Percentiles rank a stretch among this genome's conserved stretches.
phyloP scores from a whole-genome alignment of 2,888 invertebrate genomes.

The Opisthograptis luteolata region DNA sequence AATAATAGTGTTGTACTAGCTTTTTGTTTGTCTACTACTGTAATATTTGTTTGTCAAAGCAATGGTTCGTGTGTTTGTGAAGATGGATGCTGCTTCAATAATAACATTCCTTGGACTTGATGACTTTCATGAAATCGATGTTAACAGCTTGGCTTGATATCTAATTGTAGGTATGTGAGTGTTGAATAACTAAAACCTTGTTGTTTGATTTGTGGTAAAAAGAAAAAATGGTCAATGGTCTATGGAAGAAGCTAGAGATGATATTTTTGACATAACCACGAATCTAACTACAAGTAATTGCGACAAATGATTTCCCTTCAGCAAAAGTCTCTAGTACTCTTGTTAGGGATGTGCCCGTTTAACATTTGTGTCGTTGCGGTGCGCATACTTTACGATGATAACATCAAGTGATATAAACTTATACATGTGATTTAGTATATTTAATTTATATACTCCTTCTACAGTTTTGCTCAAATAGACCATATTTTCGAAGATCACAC shows the following conservation, averaged over 20 bases:
- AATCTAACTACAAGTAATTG: too few relatives aligned
- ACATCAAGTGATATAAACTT: constrained; percentile 8
- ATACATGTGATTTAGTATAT: constrained; percentile 10
- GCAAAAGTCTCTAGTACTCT: too few relatives aligned
- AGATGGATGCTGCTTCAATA: constrained; percentile 2
- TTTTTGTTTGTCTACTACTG: constrained; percentile 11
- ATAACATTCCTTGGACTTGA: background rate
- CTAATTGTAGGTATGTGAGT: background rate
- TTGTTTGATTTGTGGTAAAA: too few relatives aligned
- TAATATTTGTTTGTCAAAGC: constrained; percentile 1
- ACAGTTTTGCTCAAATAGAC: constrained; percentile 2
- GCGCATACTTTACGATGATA: background rate
- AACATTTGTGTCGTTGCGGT: constrained; percentile 10
- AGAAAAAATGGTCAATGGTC: too few relatives aligned
- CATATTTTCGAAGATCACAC: constrained; percentile 40
- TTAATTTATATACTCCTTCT: background rate
- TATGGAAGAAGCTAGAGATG: too few relatives aligned
- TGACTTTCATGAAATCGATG: background rate
- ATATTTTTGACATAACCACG: too few relatives aligned
- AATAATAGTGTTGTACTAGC: constrained; percentile 1
- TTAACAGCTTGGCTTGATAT: constrained; percentile 8
- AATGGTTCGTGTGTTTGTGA: background rate
- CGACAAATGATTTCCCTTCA: too few relatives aligned
- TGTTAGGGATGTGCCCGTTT: background rate
- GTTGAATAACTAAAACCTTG: background rate